Percentiles rank a stretch among this genome's conserved stretches.
phyloP scores from a whole-genome alignment of 1,140 invertebrate species.

The Ganaspis sp. region DNA sequence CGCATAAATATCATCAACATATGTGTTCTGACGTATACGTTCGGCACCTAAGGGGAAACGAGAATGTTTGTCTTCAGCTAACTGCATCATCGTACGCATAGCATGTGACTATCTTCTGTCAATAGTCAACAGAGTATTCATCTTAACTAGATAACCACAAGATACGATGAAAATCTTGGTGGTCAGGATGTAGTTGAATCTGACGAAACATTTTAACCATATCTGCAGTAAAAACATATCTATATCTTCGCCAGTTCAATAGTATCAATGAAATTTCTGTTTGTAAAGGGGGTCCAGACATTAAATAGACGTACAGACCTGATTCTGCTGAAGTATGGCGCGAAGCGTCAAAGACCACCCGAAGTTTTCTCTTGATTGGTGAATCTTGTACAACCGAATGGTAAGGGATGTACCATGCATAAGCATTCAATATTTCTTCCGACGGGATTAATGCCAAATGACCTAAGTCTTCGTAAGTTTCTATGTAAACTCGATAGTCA shows the following conservation, averaged over 20 bases:
- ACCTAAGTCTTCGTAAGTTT: constrained; percentile 24
- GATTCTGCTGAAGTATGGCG: neutral
- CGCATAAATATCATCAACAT: neutral
- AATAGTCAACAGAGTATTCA: neutral
- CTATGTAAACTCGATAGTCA: no score
- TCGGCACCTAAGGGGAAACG: neutral
- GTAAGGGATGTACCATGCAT: constrained; percentile 30
- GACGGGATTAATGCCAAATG: neutral
- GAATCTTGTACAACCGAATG: constrained; percentile 3
- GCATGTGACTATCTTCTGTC: neutral
- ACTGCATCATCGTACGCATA: neutral
- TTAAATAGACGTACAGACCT: neutral
- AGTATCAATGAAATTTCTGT: neutral
- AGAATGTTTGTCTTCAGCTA: neutral
- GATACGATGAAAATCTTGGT: constrained; percentile 32
- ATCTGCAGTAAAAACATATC: neutral
- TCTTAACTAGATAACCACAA: neutral
- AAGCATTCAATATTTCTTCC: neutral
- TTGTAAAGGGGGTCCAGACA: neutral
- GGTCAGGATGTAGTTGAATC: no score
- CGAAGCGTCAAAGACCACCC: constrained; percentile 32
- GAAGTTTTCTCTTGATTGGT: neutral
- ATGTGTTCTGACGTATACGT: neutral
- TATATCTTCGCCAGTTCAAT: neutral
- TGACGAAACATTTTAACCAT: neutral